A percentile compares a stretch with the other conserved stretches of the same genome.
phyloP scores from a whole-genome alignment of 2,888 invertebrate genomes.

The Nipponacmea schrenckii region DNA sequence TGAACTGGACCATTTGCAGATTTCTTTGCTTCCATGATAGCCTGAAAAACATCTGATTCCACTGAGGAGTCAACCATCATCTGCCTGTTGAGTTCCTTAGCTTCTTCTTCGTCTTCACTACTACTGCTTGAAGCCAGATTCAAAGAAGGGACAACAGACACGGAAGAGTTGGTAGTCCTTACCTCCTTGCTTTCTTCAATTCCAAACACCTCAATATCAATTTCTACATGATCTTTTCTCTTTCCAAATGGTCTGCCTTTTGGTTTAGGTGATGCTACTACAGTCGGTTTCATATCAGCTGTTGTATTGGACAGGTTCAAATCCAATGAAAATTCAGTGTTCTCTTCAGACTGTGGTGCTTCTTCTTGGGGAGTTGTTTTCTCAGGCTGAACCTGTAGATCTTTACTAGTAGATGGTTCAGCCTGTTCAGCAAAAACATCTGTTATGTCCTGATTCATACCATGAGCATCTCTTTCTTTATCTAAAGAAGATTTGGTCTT shows the following conservation, averaged over 20 bases:
- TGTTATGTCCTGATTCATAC: neutral
- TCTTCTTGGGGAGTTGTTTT: neutral
- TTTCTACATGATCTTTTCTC: slow-evolving; percentile 37
- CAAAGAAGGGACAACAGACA: slow-evolving; percentile 42
- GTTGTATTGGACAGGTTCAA: neutral
- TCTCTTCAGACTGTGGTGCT: neutral
- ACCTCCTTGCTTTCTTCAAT: slow-evolving; percentile 44
- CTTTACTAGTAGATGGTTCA: neutral
- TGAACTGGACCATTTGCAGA: slow-evolving; percentile 24
- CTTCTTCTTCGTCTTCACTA: slow-evolving; percentile 38
- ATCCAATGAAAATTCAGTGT: neutral
- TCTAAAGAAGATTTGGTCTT: slow-evolving; percentile 20
- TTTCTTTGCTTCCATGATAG: slow-evolving; percentile 14
- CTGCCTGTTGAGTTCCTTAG: neutral
- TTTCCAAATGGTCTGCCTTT: slow-evolving; percentile 6
- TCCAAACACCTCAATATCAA: slow-evolving; percentile 57
- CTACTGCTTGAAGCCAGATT: slow-evolving; percentile 50
- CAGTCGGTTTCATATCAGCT: neutral
- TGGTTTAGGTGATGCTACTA: neutral
- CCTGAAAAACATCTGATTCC: slow-evolving; percentile 16
- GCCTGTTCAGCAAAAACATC: neutral
- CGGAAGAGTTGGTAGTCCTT: slow-evolving; percentile 37
- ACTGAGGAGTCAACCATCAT: slow-evolving; percentile 14
- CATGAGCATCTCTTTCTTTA: neutral
- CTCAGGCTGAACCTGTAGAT: neutral